A percentile compares a stretch with the other conserved stretches of the same genome.
Conservation (phyloP, 2,888 invertebrate species). For the Seladonia tumulorum region DNA sequence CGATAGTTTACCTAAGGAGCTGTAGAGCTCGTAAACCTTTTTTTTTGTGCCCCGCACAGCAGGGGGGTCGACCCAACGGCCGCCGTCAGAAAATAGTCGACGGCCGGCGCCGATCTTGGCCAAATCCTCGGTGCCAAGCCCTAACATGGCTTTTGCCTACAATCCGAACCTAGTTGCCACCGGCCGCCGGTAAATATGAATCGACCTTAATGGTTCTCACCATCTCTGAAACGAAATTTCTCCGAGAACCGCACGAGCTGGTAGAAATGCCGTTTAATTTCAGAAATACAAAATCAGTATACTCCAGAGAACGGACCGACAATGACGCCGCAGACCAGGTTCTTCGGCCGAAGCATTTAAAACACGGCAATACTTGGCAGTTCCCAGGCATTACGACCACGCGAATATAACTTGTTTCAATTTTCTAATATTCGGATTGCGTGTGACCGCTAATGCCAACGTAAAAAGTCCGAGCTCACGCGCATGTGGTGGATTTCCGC, state of each 20-base stretch:
- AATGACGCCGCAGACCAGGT: neutral
- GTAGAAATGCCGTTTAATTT: neutral
- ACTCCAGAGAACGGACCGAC: conserved; percentile 3
- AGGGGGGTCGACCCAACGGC: too few relatives aligned
- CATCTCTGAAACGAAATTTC: neutral
- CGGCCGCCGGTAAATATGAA: too few relatives aligned
- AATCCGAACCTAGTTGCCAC: too few relatives aligned
- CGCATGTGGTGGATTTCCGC: conserved; percentile 11
- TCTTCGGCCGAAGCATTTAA: neutral
- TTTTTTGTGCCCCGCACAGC: too few relatives aligned
- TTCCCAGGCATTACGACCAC: neutral
- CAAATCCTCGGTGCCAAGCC: too few relatives aligned
- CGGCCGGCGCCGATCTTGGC: too few relatives aligned
- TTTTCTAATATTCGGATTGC: conserved; percentile 54
- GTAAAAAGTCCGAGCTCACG: conserved; percentile 9
- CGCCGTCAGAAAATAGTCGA: too few relatives aligned
- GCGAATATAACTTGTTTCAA: conserved; percentile 27
- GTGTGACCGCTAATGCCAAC: conserved; percentile 13
- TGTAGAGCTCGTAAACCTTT: too few relatives aligned
- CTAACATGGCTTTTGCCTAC: too few relatives aligned
- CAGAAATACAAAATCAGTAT: neutral
- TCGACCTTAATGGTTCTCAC: neutral
- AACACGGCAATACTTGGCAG: neutral
- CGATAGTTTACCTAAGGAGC: too few relatives aligned
- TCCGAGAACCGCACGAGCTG: neutral